phyloP scores from a whole-genome alignment of 2,797 vertebrate genomes.

The Pseudomugil gertrudae region DNA sequence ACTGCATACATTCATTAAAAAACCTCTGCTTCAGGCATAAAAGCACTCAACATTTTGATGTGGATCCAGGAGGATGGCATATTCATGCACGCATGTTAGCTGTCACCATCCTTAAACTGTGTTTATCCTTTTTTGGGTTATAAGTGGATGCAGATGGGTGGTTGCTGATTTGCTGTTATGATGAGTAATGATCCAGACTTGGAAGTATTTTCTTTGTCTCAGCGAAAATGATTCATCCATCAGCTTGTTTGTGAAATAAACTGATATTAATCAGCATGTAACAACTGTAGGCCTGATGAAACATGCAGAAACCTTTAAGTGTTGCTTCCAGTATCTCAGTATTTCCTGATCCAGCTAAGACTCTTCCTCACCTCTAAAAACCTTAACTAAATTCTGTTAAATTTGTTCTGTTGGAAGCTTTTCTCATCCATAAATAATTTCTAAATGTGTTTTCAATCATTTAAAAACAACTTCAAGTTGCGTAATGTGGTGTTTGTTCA shows the following conservation, averaged over 20 bases:
- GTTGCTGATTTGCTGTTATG: conserved; percentile 18
- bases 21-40: conserved; percentile 6
- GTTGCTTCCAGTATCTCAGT: conserved; percentile 4
- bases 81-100: neutral
- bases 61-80: neutral
- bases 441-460: neutral
- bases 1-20: neutral
- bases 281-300: neutral
- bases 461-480: neutral
- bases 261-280: conserved; percentile 14
- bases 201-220: conserved; percentile 24
- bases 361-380: too few species aligned
- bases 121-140: neutral
- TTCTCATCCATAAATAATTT: neutral
- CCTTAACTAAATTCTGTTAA: too few species aligned
- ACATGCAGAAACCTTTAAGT: conserved; percentile 16
- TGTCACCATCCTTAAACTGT: conserved; percentile 5
- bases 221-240: conserved; percentile 27
- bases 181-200: conserved; percentile 4
- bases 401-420: neutral
- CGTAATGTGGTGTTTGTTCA: neutral
- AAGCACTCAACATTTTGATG: conserved; percentile 16
- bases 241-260: neutral
- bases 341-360: neutral
- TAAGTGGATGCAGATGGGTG: conserved; percentile 2